Evolutionary conservation across 2,113 vertebrate species (phyloP).

Genomic region (Lanius ludovicianus): DNA sequence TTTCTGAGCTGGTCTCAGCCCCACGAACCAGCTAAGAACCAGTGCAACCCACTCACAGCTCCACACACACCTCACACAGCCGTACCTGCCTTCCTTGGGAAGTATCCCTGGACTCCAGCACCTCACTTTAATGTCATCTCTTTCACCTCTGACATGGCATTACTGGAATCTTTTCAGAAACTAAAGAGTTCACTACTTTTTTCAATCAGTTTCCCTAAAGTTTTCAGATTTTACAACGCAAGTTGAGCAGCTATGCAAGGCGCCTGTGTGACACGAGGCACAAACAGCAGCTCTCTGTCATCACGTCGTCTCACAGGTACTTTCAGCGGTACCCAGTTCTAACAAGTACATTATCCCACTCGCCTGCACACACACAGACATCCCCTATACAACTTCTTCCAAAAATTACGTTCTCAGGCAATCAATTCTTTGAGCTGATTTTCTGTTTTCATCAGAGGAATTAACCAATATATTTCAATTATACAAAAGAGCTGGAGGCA

Average conservation of each 20-base stretch:
- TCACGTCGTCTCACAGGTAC: background rate
- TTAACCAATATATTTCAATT: background rate
- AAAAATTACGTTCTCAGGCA: background rate
- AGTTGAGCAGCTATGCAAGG: background rate
- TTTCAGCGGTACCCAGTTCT: background rate
- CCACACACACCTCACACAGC: fast-evolving
- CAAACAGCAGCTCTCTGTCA: background rate
- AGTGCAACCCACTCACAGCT: fast-evolving
- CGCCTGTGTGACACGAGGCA: background rate
- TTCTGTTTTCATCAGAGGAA: background rate
- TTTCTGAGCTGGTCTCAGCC: background rate
- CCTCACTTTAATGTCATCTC: fast-evolving
- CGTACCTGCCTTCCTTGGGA: fast-evolving
- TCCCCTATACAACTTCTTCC: background rate
- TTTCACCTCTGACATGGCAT: background rate
- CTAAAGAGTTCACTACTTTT: background rate
- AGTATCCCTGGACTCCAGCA: background rate
- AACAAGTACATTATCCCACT: background rate
- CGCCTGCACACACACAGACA: fast-evolving
- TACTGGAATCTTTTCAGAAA: background rate
- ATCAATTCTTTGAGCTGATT: background rate
- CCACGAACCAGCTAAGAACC: background rate
- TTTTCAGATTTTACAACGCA: background rate
- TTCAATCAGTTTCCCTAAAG: background rate
- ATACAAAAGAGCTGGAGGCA: background rate